Base-by-base conservation (phyloP, 2,113 vertebrate species). In the Xyliphius kryptos region DNA sequence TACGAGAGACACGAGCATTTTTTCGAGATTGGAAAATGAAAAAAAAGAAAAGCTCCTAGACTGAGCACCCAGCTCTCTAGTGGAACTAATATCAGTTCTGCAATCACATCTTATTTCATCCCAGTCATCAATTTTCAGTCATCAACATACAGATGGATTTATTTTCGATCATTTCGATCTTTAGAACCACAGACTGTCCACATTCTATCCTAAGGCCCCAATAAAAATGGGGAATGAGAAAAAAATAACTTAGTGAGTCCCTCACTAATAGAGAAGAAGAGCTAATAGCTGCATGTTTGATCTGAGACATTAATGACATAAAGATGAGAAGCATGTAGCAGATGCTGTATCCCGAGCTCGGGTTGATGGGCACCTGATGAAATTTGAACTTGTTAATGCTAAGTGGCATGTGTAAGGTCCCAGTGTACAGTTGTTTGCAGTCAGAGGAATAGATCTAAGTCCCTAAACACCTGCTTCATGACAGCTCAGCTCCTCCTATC, bases 361-460 rank as follows among this genome's bases (percentile, higher is more conserved):
- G 79, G 78, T 80, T 81, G 80, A 67, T 68, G 71, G 76, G 75
- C 71, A 69, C 74, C 74, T 86, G 83, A 88, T 88, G 82, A 84
- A 83, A 87, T 82, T 76, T 69, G 76, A 81, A 83, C 78, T 77
- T 78, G 80, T 83, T 83, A 85, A 86, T 85, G 81, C 74, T 83
- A 87, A 87, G 81, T 85, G 84, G 76, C 84, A 84, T 82, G 76
- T 82, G 83, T 81, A 74, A 82, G 78, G 76, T 87, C 84, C 81
- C 82, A 84, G 74, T 74, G 76, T 79, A 74, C 63, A 73, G 72
- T 79, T 85, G 73, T 80, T 75, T 77, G 71, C 68, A 77, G 75
- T 75, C 69, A 64, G 74, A 69, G 68, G 68, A 73, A 67, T 75
- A 73, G 68, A 79, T 68, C 56, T 61, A 75, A 79, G 79, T 81